Evolutionary conservation across 2,113 vertebrate species (phyloP).

Genomic region (Ranitomeya imitator): DNA sequence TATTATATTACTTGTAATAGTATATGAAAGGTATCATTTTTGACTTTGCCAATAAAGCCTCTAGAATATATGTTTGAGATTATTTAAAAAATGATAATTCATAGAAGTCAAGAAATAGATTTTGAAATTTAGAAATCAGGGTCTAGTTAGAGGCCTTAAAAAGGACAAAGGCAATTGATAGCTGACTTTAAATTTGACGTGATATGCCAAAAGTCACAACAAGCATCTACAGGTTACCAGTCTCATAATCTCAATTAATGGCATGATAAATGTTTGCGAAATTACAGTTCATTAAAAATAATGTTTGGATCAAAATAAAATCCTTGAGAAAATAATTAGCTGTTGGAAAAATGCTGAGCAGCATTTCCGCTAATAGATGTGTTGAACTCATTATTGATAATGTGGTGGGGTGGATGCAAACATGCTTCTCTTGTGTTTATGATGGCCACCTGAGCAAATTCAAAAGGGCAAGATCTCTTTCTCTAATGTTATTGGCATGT

Average conservation of each 20-base stretch:
- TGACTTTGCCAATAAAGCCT: neutral
- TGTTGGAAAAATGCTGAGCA: constrained; percentile 39
- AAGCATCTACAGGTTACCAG: neutral
- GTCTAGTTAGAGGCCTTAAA: neutral
- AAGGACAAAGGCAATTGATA: neutral
- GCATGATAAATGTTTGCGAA: constrained; percentile 38
- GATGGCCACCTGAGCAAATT: constrained; percentile 38
- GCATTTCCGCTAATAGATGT: constrained; percentile 30
- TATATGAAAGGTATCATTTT: neutral
- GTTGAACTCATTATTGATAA: constrained; percentile 48
- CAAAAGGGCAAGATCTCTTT: constrained; percentile 30
- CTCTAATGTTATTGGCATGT: constrained; percentile 41
- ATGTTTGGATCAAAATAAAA: constrained; percentile 40
- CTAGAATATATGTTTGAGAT: neutral
- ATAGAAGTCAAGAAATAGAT: neutral
- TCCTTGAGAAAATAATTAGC: constrained; percentile 49
- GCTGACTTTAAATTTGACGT: constrained; percentile 30
- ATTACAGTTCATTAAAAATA: constrained; percentile 48
- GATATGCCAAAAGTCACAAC: neutral
- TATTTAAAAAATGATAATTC: neutral
- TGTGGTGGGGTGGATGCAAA: neutral
- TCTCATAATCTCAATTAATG: constrained; percentile 29
- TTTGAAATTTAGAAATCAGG: neutral
- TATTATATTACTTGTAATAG: neutral
- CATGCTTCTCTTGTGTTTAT: constrained; percentile 33